Evolutionary conservation across 2,113 vertebrate species (phyloP).

Genomic region (Notiomystis cincta): DNA sequence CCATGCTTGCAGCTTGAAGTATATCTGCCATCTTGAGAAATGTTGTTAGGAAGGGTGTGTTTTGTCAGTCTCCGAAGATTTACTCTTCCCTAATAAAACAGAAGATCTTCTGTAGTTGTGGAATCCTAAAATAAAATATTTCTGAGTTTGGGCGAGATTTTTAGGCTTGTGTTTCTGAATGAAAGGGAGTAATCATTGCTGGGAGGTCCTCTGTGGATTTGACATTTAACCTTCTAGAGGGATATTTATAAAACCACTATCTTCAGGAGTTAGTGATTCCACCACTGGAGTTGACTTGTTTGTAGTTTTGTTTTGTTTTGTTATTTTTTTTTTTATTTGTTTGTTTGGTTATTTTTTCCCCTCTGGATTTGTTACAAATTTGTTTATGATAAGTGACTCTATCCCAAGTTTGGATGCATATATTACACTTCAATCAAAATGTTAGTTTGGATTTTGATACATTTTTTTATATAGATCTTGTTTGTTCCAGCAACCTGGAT

Average conservation of each 20-base stretch:
- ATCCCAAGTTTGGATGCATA: neutral
- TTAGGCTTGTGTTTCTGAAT: neutral
- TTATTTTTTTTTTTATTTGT: no score
- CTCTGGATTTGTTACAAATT: neutral
- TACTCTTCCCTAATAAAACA: neutral
- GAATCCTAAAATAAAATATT: neutral
- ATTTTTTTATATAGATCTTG: fast-evolving
- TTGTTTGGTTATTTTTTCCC: neutral
- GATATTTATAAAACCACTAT: neutral
- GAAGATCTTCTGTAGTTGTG: neutral
- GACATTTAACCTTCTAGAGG: neutral
- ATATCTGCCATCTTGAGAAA: neutral
- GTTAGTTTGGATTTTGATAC: neutral
- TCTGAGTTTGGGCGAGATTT: neutral
- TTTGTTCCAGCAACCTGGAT: neutral
- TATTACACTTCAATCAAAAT: neutral
- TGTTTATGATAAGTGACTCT: neutral
- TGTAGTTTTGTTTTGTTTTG: neutral
- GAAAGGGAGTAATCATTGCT: fast-evolving
- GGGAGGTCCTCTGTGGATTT: neutral
- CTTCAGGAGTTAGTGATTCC: neutral
- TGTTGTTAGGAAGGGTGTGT: neutral
- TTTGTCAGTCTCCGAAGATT: neutral
- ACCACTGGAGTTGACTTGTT: neutral
- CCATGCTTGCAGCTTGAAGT: neutral